Percentiles rank a stretch among this genome's conserved stretches.
Conservation (phyloP, 2,888 invertebrate genomes). For the Platycnemis pennipes region DNA sequence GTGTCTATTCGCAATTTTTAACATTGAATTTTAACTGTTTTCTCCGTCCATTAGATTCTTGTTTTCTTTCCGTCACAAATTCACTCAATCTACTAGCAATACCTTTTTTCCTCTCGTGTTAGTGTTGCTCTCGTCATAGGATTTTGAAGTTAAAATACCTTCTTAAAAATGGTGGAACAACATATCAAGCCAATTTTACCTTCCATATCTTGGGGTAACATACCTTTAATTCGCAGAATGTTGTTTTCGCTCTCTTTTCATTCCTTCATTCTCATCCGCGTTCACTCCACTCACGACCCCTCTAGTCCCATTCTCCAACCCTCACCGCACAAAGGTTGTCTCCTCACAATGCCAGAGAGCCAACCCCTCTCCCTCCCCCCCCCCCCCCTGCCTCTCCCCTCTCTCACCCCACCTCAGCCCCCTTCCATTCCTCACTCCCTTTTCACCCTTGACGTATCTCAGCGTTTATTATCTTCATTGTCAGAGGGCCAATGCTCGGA, state of each 20-base stretch:
- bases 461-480: conserved; percentile 66
- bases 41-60: no score
- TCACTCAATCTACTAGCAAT: no score
- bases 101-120: no score
- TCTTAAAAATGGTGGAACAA: no score
- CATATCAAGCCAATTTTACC: no score
- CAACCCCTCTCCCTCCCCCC: neutral
- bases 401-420: neutral
- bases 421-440: neutral
- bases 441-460: conserved; percentile 43
- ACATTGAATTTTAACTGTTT: no score
- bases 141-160: no score
- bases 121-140: no score
- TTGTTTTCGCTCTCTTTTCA: neutral
- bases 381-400: neutral
- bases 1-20: no score
- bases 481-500: conserved; percentile 61
- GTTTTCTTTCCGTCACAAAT: no score
- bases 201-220: no score
- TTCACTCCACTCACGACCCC: neutral
- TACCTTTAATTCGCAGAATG: neutral
- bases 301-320: neutral
- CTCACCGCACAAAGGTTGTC: neutral
- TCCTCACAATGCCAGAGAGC: neutral
- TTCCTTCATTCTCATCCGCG: neutral